Base-by-base conservation (phyloP, 2,113 vertebrate species). In the Hippocampus comes region DNA sequence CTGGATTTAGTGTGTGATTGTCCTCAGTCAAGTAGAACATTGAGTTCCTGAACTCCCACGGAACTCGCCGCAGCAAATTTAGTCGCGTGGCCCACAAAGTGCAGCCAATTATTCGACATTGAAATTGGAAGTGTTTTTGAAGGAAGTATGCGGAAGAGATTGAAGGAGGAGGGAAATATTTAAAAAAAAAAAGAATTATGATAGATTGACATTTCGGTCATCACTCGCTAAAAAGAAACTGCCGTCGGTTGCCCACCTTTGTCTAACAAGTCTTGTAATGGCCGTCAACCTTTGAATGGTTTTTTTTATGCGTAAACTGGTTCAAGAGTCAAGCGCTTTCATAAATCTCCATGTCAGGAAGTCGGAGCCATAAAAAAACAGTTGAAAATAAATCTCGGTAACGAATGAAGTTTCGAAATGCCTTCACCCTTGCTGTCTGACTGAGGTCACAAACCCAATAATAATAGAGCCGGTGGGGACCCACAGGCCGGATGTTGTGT, bases 11-110 rank as follows among this genome's bases (percentile, higher is more conserved):
- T 77, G 76, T 68, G 59, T 82, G 75, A 85, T 85, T 83, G 72
- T 82, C 77, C 57, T 78, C 82, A 79, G 73, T 84, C 82, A 41
- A 81, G 83, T 81, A 79, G 76, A 86, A 89, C 80, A 75, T 78
- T 78, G 70, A 78, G 77, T 84, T 74, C 84, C 75, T 77, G 51
- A 83, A 84, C 74, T 86, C 64, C 43, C 17, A 12, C 17, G 67
- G 63, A 82, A 86, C 82, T 77, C 78, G 72, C 75, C 20, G 66
- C 72, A 25, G 72, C 73, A 79, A 67, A 74, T 80, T 72, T 51
- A 48, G 51, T 75, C 53, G 68, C 71, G 57, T 72, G 30, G 55
- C 55, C 5, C 68, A 68, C 72, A 72, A 57, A 76, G 49, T 49
- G 41, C 65, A 51, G 9, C 7, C 42, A 30, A 70, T 74, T 71